Percentiles rank a stretch among this genome's conserved stretches.
These are phyloP conservation scores for Pachyramphus minor DNA, from an alignment of 2,113 vertebrate species.

Conservation along the genomic window DNA sequence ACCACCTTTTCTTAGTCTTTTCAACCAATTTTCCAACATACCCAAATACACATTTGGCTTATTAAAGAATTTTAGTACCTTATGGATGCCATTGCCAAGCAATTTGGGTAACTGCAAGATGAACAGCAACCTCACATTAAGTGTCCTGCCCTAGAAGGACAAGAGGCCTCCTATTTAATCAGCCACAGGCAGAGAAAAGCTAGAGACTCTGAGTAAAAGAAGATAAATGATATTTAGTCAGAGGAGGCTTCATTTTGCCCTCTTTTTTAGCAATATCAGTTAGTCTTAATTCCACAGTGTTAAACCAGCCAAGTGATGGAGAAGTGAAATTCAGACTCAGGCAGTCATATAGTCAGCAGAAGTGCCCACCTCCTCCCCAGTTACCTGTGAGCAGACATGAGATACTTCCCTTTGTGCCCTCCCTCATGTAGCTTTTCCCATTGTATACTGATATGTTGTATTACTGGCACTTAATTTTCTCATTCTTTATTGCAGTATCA, in stretches of 20 bases:
- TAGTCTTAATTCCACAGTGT: not conserved
- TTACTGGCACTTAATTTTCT: conserved; percentile 1
- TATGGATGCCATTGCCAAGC: conserved; percentile 16
- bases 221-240: not conserved
- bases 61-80: conserved; percentile 38
- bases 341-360: not conserved
- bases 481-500: conserved; percentile 1
- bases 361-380: not conserved
- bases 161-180: not conserved
- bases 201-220: not conserved
- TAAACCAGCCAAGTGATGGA: not conserved
- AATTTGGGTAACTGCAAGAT: not conserved
- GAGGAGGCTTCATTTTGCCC: not conserved
- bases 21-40: not conserved
- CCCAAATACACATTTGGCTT: conserved; percentile 17
- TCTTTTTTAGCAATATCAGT: not conserved
- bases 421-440: not conserved
- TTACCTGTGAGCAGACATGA: not conserved
- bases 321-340: not conserved
- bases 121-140: not conserved
- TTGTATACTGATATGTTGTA: not conserved
- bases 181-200: not conserved
- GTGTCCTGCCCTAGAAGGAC: not conserved
- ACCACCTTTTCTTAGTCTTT: conserved; percentile 39
- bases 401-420: not conserved